Evolutionary conservation across 2,797 vertebrate genomes (phyloP).

Genomic region (Peromyscus melanophrys): DNA sequence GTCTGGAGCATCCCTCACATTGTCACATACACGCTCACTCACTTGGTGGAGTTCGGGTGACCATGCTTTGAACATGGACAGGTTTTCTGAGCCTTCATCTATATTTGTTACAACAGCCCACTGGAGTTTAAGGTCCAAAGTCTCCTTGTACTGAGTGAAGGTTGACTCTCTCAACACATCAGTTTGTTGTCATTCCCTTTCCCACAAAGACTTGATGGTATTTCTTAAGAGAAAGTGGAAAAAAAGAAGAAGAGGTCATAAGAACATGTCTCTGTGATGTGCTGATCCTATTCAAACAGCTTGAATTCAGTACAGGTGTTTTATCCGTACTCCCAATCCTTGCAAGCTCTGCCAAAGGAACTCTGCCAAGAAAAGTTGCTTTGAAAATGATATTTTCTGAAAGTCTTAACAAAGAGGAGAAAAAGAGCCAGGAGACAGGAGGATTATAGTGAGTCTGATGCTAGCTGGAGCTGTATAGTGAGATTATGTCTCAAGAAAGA

Average conservation of each 20-base stretch:
- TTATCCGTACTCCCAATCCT: neutral
- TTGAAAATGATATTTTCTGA: neutral
- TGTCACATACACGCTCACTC: neutral
- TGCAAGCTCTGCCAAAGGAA: neutral
- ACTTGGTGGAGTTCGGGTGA: fast-evolving
- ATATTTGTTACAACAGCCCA: fast-evolving
- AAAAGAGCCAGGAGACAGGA: neutral
- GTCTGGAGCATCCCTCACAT: fast-evolving
- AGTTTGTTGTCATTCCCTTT: neutral
- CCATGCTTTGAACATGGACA: fast-evolving
- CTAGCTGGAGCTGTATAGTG: neutral
- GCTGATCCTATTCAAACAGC: neutral
- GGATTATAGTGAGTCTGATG: neutral
- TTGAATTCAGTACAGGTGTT: neutral
- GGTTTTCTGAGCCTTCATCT: fast-evolving
- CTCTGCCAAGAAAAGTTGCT: neutral
- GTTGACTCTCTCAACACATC: neutral
- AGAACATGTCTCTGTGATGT: neutral
- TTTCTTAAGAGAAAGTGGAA: neutral
- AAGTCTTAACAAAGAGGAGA: slow-evolving; percentile 20
- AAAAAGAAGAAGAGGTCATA: neutral
- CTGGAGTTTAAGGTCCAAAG: neutral
- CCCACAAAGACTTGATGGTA: neutral
- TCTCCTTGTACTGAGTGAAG: neutral
- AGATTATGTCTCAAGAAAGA: neutral